Base-by-base conservation (phyloP, 2,113 vertebrate genomes). In the Taxidea taxus region DNA sequence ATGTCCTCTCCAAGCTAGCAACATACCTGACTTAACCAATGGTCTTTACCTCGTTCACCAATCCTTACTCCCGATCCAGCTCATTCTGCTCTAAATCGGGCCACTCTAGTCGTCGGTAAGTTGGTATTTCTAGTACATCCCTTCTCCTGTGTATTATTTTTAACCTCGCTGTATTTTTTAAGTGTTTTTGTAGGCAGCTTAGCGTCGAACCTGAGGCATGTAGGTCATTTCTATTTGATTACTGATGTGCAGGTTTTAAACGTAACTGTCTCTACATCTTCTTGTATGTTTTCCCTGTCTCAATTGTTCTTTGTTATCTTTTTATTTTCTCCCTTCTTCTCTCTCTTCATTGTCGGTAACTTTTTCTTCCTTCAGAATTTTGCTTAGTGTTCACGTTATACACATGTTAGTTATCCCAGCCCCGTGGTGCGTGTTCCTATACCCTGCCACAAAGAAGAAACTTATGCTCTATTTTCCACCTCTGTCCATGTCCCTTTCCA, bases 11-110 rank as follows among this genome's bases (percentile, higher is more conserved):
- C 7, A n/a, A n/a, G 29, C 47, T 21, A 37, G 42, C 31, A 14
- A 56, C 4, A 6, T 0, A 0, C 9, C 47, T 0, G 1, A 9
- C 6, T 7, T 72, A 42, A 42, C 1, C 12, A 27, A 20, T 6
- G 21, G 15, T 20, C 42, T 23, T 66, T 83, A 29, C 16, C 25
- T 18, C 56, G 16, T n/a, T 25, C 42, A 9, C n/a, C 21, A 3
- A 20, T 5, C 29, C 20, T 86, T 16, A 12, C 62, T 86, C 64
- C 37, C 8, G n/a, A 70, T 37, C 25, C 1, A 47, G n/a, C 44
- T 18, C 16, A 34, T 2, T 47, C 21, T 6, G 20, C 11, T 18
- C 3, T 1, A 10, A 27, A 68, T 18, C 37, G 3, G 27, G 44
- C 8, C 34, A 18, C 14, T 37, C 34, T 15, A 72, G 47, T 20